phyloP scores from a whole-genome alignment of 2,797 vertebrate species.

The Aselliscus stoliczkanus region DNA sequence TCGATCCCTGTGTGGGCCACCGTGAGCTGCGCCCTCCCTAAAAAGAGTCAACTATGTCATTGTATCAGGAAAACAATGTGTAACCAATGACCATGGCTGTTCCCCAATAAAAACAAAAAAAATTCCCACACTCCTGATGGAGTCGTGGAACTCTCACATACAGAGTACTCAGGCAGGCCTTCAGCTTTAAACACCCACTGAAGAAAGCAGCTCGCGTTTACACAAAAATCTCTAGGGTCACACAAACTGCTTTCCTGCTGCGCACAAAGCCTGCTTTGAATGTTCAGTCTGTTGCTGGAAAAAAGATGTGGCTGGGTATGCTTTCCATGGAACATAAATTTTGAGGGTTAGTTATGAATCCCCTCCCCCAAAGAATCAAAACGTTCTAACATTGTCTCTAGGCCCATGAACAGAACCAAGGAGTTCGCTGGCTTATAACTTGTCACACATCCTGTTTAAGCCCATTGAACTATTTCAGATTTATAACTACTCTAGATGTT shows the following conservation, averaged over 20 bases:
- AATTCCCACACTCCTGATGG: too few relatives aligned
- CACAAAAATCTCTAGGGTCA: background rate
- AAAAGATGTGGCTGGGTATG: conserved; percentile 22
- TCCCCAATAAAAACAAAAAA: too few relatives aligned
- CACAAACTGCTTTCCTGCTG: conserved; percentile 19
- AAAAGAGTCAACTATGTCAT: too few relatives aligned
- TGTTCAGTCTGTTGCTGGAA: conserved; percentile 17
- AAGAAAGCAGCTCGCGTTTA: conserved; percentile 7
- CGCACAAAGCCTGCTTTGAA: conserved; percentile 49
- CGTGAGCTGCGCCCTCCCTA: too few relatives aligned
- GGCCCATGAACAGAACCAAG: background rate
- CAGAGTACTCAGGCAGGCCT: background rate
- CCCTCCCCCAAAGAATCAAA: conserved; percentile 5
- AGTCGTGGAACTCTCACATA: background rate
- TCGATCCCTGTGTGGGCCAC: too few relatives aligned
- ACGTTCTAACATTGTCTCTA: background rate
- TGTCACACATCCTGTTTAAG: background rate
- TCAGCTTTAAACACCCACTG: background rate
- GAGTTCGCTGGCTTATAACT: background rate
- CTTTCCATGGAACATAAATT: conserved; percentile 35
- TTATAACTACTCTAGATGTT: background rate
- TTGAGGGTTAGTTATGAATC: conserved; percentile 40
- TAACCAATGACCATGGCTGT: too few relatives aligned
- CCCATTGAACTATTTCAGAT: background rate
- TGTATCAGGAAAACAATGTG: too few relatives aligned